phyloP scores from a whole-genome alignment of 2,888 invertebrate species.

The Lypha dubia region DNA sequence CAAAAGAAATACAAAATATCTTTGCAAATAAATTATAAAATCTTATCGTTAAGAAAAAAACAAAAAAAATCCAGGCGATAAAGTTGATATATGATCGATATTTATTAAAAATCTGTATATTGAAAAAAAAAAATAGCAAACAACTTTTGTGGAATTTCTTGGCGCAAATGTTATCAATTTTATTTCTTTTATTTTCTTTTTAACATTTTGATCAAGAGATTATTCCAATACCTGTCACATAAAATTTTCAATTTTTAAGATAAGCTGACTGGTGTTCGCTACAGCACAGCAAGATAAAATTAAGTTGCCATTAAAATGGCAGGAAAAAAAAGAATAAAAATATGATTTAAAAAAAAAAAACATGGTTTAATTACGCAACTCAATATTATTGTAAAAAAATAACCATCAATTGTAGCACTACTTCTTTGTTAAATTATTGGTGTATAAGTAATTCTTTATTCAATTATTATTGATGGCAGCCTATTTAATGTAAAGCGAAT shows the following conservation, averaged over 20 bases:
- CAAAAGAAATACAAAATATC: slow-evolving; percentile 20
- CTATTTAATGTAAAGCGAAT: too few species aligned
- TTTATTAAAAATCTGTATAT: slow-evolving; percentile 9
- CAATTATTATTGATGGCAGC: too few species aligned
- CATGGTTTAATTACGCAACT: too few species aligned
- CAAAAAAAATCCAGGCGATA: slow-evolving; percentile 57
- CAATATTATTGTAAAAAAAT: too few species aligned
- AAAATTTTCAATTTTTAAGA: slow-evolving; percentile 1
- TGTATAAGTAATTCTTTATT: too few species aligned
- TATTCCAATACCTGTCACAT: not conserved
- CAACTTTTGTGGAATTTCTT: not conserved
- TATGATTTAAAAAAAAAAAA: not conserved
- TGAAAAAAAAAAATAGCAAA: not conserved
- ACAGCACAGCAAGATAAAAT: not conserved
- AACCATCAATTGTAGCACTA: too few species aligned
- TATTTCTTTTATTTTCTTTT: not conserved
- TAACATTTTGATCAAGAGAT: slow-evolving; percentile 15
- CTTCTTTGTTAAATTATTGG: too few species aligned
- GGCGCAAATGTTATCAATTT: not conserved
- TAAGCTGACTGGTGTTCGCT: slow-evolving; percentile 4
- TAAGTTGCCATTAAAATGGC: not conserved
- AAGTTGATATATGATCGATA: slow-evolving; percentile 28
- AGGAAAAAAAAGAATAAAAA: not conserved
- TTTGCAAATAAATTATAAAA: slow-evolving; percentile 14
- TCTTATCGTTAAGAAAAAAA: slow-evolving; percentile 46